These are phyloP conservation scores for Tipula vernalis DNA, from an alignment of 2,888 invertebrate species.

Conservation along the genomic window DNA sequence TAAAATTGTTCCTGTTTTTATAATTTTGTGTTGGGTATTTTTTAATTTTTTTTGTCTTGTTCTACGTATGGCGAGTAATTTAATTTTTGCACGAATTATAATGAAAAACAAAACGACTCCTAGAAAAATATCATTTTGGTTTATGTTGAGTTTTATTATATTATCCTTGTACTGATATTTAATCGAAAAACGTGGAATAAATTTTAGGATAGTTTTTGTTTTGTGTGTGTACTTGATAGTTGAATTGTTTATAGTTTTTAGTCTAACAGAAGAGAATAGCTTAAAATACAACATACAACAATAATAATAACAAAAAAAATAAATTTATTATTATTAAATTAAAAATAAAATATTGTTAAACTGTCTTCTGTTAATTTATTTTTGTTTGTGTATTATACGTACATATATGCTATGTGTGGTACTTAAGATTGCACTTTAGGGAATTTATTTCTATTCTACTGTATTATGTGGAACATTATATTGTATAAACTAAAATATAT, in stretches of 20 bases:
- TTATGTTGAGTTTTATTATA: not conserved
- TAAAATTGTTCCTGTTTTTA: not conserved
- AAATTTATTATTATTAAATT: slow-evolving; percentile 4
- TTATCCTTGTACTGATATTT: not conserved
- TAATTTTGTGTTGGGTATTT: not conserved
- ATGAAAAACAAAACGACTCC: not conserved
- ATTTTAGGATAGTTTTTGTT: not conserved
- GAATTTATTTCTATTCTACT: not conserved
- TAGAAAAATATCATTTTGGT: not conserved
- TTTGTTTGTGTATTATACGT: not conserved
- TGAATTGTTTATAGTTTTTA: not conserved
- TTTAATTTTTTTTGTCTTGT: not conserved
- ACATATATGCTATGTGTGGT: not conserved
- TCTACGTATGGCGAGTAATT: not conserved
- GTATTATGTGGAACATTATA: not conserved
- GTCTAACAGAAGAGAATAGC: not conserved
- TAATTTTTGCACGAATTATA: slow-evolving; percentile 4
- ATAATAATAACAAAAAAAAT: not conserved
- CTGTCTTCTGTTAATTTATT: not conserved
- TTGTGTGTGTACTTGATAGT: not conserved
- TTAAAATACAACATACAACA: not conserved
- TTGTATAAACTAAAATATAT: not conserved
- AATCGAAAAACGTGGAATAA: not conserved
- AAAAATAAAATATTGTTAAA: slow-evolving; percentile 4
- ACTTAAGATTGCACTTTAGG: not conserved